phyloP scores from a whole-genome alignment of 2,797 vertebrate genomes.

The Hemitrygon akajei region DNA sequence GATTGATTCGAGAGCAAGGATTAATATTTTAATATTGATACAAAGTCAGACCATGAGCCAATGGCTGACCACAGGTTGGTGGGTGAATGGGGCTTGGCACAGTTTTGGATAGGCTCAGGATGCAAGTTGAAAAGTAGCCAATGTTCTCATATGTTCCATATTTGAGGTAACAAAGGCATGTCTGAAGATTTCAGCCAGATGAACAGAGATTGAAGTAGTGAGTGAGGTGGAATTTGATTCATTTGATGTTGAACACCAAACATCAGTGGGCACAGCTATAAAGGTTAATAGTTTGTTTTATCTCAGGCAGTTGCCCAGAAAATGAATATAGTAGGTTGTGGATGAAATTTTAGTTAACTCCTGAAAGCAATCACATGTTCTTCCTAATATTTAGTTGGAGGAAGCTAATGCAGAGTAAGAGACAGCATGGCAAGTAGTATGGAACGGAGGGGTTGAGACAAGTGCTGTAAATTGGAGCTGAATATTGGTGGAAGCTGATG shows the following conservation, averaged over 20 bases:
- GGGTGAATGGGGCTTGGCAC: neutral
- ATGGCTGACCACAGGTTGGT: too few species aligned
- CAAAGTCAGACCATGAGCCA: neutral
- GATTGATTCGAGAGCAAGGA: too few species aligned
- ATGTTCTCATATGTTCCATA: neutral
- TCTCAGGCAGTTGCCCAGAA: neutral
- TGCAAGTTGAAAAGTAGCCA: neutral
- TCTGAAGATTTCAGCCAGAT: neutral
- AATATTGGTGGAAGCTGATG: too few species aligned
- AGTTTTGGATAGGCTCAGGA: neutral
- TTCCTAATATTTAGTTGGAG: neutral
- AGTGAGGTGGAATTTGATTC: neutral
- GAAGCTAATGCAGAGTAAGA: neutral
- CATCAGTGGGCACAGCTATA: neutral
- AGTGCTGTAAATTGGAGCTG: too few species aligned
- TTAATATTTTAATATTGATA: too few species aligned
- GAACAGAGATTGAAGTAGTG: neutral
- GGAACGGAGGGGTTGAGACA: too few species aligned
- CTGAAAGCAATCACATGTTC: neutral
- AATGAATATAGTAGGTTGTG: neutral
- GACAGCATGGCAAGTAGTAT: too few species aligned
- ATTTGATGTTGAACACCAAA: neutral
- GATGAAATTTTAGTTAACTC: too few species aligned
- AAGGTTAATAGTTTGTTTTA: neutral
- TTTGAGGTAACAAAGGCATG: neutral